A percentile compares a stretch with the other conserved stretches of the same genome.
Conservation (phyloP, 2,797 vertebrate genomes). For the Triplophysa yarkandensis region DNA sequence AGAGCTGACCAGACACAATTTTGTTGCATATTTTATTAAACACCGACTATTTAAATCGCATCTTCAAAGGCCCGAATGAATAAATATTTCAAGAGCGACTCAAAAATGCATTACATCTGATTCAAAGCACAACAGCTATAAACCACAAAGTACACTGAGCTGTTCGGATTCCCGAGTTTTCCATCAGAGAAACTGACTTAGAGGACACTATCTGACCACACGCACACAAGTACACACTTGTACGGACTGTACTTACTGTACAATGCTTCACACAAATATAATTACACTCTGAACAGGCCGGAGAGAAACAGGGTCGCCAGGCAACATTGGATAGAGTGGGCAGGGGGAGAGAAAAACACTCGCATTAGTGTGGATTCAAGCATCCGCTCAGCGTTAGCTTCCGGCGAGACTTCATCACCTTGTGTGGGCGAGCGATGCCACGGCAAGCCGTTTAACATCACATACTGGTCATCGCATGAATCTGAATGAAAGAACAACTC, state of each 20-base stretch:
- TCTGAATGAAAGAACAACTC: constrained; percentile 7
- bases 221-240: background rate
- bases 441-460: constrained; percentile 2
- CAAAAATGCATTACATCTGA: too few relatives aligned
- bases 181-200: background rate
- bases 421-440: constrained; percentile 33
- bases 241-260: constrained; percentile 2
- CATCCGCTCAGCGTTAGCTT: constrained; percentile 27
- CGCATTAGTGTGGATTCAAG: constrained; percentile 18
- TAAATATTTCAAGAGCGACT: too few relatives aligned
- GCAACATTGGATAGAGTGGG: constrained; percentile 40
- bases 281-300: constrained; percentile 6
- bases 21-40: too few relatives aligned
- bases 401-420: constrained; percentile 13
- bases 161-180: constrained; percentile 20
- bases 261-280: background rate
- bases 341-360: constrained; percentile 19
- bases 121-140: too few relatives aligned
- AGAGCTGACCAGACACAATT: too few relatives aligned
- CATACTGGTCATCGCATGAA: constrained; percentile 30
- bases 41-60: too few relatives aligned
- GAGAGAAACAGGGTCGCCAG: constrained; percentile 35
- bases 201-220: background rate
- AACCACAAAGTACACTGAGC: too few relatives aligned
- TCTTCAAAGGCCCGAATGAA: too few relatives aligned